Conservation (phyloP, 37 sponge, comb jelly and placozoan genomes). For the Trichoplax adhaerens region DNA sequence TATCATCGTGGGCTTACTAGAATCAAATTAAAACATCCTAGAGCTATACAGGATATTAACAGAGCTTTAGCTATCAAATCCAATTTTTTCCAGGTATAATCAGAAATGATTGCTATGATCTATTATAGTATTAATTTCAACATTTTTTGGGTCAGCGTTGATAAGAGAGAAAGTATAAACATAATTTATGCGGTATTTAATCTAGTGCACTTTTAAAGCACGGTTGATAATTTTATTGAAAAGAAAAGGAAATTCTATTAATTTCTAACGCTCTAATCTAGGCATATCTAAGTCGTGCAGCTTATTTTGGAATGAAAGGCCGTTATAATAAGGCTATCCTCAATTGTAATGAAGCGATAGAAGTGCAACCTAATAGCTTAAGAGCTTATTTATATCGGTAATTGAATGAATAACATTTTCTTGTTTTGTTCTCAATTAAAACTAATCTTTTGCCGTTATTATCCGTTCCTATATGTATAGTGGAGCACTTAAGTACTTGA, state of each 20-base stretch:
- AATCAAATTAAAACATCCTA: slow-evolving; percentile 22
- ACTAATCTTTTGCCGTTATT: background rate
- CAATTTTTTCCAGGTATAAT: slow-evolving; percentile 23
- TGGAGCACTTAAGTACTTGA: slow-evolving; percentile 56
- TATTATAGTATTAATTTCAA: background rate
- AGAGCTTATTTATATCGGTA: slow-evolving; percentile 74
- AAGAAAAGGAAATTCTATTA: too few relatives aligned
- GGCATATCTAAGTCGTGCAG: slow-evolving; percentile 22
- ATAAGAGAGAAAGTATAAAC: too few relatives aligned
- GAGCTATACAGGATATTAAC: slow-evolving; percentile 54
- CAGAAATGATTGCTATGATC: background rate
- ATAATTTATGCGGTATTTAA: too few relatives aligned
- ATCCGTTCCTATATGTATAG: slow-evolving; percentile 13
- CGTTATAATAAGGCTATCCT: slow-evolving; percentile 69
- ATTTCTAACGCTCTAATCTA: too few relatives aligned
- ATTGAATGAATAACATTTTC: slow-evolving; percentile 1
- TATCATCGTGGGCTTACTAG: slow-evolving; percentile 57
- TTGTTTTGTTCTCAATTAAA: background rate
- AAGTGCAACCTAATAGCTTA: slow-evolving; percentile 44
- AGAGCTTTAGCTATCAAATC: slow-evolving; percentile 64
- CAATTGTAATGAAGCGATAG: slow-evolving; percentile 87
- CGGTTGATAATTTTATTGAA: too few relatives aligned
- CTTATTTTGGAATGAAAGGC: slow-evolving; percentile 44
- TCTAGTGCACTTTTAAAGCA: too few relatives aligned
- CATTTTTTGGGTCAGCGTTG: too few relatives aligned